Evolutionary conservation across 2,113 vertebrate genomes (phyloP), one percentile per base, ranked within the genome.

Genomic region (Xiphorhynchus elegans): DNA sequence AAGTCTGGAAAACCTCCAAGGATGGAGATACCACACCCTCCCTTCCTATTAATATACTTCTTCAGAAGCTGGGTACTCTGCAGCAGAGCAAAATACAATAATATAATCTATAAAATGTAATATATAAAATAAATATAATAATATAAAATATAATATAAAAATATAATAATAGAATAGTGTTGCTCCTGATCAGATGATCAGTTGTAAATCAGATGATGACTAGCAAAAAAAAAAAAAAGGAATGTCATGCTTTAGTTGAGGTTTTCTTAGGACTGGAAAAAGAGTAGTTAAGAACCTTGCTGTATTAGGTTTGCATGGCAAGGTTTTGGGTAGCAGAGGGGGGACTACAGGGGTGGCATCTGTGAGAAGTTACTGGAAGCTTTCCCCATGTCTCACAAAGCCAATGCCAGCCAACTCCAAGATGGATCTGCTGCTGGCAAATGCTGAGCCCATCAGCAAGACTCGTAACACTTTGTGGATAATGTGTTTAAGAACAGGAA

Each of bases 361-460:
- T 60, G 21, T 37, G 40, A 68, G 46, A 49, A 49, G 31, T 47
- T 53, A 11, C 25, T 16, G 17, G 46, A 68, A 74, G 11, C 15
- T 68, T 68, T 47, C 21, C 39, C 39, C 7, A 3, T 42, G 25
- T 74, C 46, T 28, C 11, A 40, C 7, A 33, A 17, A 67, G 31
- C 17, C 17, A 13, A 3, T 49, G 63, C 17, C 56, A 42, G 21
- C 14, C 25, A 7, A 17, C 35, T 56, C 31, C 47, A 23, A 84
- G 53, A 56, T 63, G 44, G 64, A 19, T 4, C 17, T 3, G 1
- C 52, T 6, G 8, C n/a, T 49, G 60, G 21, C 0, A 0, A 67
- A 55, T 40, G 44, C 52, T 0, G 0, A 80, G n/a, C 14, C 12
- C 7, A 3, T 42, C 21, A 56, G 26, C 31, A 49, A 33, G 3